Base-by-base conservation (phyloP, 2,888 invertebrate genomes). In the Orthosia cruda region DNA sequence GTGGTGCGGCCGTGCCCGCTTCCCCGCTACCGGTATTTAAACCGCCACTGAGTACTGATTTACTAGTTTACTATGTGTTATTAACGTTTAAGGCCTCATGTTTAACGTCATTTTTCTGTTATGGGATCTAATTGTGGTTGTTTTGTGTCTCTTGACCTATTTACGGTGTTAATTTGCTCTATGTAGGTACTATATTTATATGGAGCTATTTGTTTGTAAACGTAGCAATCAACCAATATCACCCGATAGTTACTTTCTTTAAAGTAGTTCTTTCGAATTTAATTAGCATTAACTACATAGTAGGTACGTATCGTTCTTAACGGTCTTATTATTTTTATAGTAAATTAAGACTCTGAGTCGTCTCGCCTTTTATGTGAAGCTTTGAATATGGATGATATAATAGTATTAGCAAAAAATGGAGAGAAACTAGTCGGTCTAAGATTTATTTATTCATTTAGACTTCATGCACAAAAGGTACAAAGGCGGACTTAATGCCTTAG, bases 1-100 rank as follows among this genome's bases (percentile, higher is more conserved):
- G 61, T 71, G 65, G n/a, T n/a, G 52, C 50, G 59, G 64, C 26
- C 57, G 32, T 15, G n/a, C 4, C 64, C 54, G 64, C 63, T 20
- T 52, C 13, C 64, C 54, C 64, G 58, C 47, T 47, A 40, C 54
- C 67, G 62, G 65, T 59, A 68, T 52, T 79, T 59, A 68, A 77
- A 66, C 79, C 45, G 50, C n/a, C 65, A 49, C 5, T 59, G 52
- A 52, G 71, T 59, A 57, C 59, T 70, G 80, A 82, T 82, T 83
- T 75, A 71, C 18, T 59, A 47, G 49, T 55, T 71, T 11, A 62
- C 61, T 62, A 15, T 23, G 23, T 52, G 32, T 45, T 45, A 55
- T 72, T 72, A 72, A 32, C 11, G 26, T 64, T 54, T 64, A 54
- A 59, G 50, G 40, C 47, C 63, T 71, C 45, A 18, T 32, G 12